Evolutionary conservation across 2,113 vertebrate species (phyloP), one percentile per base, ranked within the genome.

Genomic region (Bolborhynchus lineola): DNA sequence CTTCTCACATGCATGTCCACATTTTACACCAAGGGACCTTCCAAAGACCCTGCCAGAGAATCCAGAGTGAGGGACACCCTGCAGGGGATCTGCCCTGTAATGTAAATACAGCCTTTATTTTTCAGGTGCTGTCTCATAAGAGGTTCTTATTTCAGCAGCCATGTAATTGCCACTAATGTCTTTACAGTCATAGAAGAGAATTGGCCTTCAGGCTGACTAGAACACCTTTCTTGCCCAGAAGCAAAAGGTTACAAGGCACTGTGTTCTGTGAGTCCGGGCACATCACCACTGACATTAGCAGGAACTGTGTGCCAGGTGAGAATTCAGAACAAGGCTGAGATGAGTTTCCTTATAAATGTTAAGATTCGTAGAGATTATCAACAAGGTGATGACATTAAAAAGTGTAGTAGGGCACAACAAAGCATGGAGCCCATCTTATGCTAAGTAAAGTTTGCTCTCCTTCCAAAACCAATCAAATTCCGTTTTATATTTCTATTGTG

Each of bases 241-340:
- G 44, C 0, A 0, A 59, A 77, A 53, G 35, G 33, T 26, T 31
- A 33, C 0, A 14, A 39, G 49, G 41, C 1, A 5, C 24, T 9
- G 19, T 9, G 23, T 10, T 62, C 21, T 37, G 26, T 4, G 1
- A 13, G 64, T 39, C 13, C 53, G 50, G 49, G 18, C 42, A 59
- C 2, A 2, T 7, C 28, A 53, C 15, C 47, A 16, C 42, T 31
- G 46, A 52, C 26, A 37, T 16, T 13, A 76, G 16, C 39, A 79
- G 52, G 24, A 79, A 31, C 29, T 24, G 21, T 0, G 1, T 53
- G 47, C 26, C 52, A 88, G 35, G 13, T n/a, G 68, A 41, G 21
- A 86, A 88, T 76, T 46, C 7, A 25, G 49, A 20, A 77, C n/a
- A 72, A 46, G 29, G n/a, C 16, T 26, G 24, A 16, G 16, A 53